Base-by-base conservation (phyloP, 2,797 vertebrate genomes). In the Chelmon rostratus region DNA sequence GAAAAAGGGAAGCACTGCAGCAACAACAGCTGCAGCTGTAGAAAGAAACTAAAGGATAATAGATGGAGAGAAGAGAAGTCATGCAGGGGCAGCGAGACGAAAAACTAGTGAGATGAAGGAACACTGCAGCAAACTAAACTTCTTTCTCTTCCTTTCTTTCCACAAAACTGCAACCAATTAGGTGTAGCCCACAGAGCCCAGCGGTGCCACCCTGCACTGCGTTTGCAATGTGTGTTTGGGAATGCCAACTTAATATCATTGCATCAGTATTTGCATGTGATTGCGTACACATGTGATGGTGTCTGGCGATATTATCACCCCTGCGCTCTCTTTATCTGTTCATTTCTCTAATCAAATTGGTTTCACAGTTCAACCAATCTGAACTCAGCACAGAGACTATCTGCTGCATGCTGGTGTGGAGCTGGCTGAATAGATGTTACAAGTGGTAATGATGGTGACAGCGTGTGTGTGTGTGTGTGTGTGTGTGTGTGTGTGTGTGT, bases 391-490 rank as follows among this genome's bases (percentile, higher is more conserved):
- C 13, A 44, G 73, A 70, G 65, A 74, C 33, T 5, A 73, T 81
- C 70, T 81, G 76, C 73, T 57, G 49, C 4, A 16, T 78, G 66
- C 37, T 23, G 0, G 52, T 58, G 72, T 44, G 76, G 87, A 75
- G 50, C 56, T 79, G 68, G 58, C 50, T 83, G 86, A 88, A 78
- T 65, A 81, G 67, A 88, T 72, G 82, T 78, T 79, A 87, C 85
- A 88, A 89, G 86, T 92, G 85, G 83, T 78, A 86, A 89, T 85
- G 85, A 81, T 16, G 6, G 75, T 54, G 42, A 57, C 44, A 31
- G 25, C 16, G 62, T 52, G 58, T 69, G 65, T 61, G 25, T 52
- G 68, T 63, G 65, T 25, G 61, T 71, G 70, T 16, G 56, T 42
- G 61, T 44, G 40, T 21, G 46, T 54, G 59, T 18, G 47, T 38